Conservation (phyloP, 2,797 vertebrate genomes). For the Epinephelus malabaricus region DNA sequence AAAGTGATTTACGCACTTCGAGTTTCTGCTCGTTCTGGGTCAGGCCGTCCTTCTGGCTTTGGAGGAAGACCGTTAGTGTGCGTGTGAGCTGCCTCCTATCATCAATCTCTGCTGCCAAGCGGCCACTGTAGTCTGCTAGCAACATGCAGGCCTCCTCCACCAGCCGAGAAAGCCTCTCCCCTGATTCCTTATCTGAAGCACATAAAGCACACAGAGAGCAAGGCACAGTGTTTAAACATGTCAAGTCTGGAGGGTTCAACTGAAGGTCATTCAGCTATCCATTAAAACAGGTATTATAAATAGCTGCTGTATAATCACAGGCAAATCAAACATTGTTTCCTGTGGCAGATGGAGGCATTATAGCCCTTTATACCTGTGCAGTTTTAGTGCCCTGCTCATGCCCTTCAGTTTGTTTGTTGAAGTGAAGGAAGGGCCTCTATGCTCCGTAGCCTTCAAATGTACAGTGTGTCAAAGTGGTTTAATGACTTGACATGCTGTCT, state of each 20-base stretch:
- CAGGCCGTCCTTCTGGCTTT: constrained; percentile 97
- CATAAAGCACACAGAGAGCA: constrained; percentile 58
- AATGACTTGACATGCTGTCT: not conserved
- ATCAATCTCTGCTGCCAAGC: constrained; percentile 97
- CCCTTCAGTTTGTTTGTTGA: not conserved
- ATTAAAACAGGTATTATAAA: not conserved
- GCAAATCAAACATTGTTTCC: constrained; percentile 9
- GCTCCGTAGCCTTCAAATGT: not conserved
- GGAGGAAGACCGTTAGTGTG: constrained; percentile 94
- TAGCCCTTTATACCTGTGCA: not conserved
- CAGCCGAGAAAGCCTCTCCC: constrained; percentile 95
- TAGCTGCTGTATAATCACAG: not conserved
- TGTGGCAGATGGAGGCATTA: not conserved
- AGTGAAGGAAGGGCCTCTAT: not conserved
- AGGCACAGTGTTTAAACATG: constrained; percentile 12
- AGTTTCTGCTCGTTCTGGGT: constrained; percentile 98
- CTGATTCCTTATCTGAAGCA: constrained; percentile 95
- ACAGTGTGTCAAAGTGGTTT: not conserved
- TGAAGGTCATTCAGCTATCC: not conserved
- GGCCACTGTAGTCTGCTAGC: constrained; percentile 98
- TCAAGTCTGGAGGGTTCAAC: not conserved
- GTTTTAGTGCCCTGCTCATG: not conserved
- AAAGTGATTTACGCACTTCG: constrained; percentile 93
- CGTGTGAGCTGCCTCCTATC: constrained; percentile 97
- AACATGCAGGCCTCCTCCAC: constrained; percentile 99